Evolutionary conservation across 2,797 vertebrate species (phyloP), one percentile per base, ranked within the genome.

Genomic region (Triplophysa bombifrons): DNA sequence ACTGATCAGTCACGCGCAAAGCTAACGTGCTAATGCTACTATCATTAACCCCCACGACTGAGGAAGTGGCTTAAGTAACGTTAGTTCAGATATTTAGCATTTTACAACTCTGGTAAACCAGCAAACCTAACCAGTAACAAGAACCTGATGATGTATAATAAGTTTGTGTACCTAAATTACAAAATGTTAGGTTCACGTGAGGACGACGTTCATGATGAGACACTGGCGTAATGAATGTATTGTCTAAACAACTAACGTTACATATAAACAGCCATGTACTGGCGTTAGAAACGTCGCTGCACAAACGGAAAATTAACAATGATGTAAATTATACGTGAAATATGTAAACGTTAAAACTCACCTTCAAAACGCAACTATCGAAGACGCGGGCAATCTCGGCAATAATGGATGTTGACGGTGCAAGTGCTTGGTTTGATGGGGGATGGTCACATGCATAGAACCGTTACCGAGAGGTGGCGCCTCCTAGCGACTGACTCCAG

Each of bases 1-100:
- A 46, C 38, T 20, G 22, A 76, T 7, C 22, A 9, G 12, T 10
- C 25, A 51, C 22, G 20, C 13, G 16, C 41, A 25, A 44, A 46
- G 53, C 75, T 60, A 60, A 20, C 53, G 9, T 69, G 75, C 41
- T 69, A 77, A 77, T 6, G 65, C 65, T 69, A 69, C 61, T 19
- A 66, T 38, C 46, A 4, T 46, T 60, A 19, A 19, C 8, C 9
- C 41, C 0, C 6, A 76, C 30, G 12, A 60, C 17, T 16, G 41
- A 58, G 41, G 41, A 60, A 69, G 55, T 22, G 16, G 9, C 19
- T 8, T 1, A 2, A n/a, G 10, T 19, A 30, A 38, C 6, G 34
- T 6, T 8, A 38, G 34, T 11, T 58, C 1, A 2, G 0, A 4
- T 8, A 58, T n/a, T 4, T 4, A 34, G 11, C 7, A 38, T n/a